Percentiles rank a stretch among this genome's conserved stretches.
Evolutionary conservation across 2,888 invertebrate species (phyloP).

Genomic region (Eilema sororculum): DNA sequence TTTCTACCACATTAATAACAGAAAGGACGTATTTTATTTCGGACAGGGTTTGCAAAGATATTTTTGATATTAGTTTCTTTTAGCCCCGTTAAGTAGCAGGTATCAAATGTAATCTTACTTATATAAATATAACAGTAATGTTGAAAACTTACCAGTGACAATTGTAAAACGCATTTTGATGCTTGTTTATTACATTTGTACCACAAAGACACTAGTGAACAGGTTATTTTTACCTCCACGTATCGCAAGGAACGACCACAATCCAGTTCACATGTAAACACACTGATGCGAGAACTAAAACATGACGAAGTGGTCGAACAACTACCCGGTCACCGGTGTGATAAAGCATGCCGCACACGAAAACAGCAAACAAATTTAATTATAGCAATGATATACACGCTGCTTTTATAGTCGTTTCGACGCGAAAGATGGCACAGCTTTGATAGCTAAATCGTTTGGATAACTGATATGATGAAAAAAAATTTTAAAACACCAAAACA

Average conservation of each 20-base stretch:
- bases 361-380: too few relatives aligned
- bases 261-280: conserved; percentile 23
- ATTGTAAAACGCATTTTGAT: conserved; percentile 34
- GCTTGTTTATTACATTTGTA: conserved; percentile 24
- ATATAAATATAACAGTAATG: neutral
- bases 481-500: too few relatives aligned
- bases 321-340: neutral
- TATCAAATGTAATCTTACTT: neutral
- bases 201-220: conserved; percentile 21
- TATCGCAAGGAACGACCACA: conserved; percentile 29
- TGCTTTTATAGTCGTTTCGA: too few relatives aligned
- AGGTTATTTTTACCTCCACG: conserved; percentile 16
- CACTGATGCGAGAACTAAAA: conserved; percentile 34
- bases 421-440: too few relatives aligned
- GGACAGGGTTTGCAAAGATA: neutral
- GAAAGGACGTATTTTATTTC: neutral
- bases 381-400: too few relatives aligned
- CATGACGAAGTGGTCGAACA: neutral
- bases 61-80: neutral
- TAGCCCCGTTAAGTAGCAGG: neutral
- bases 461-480: too few relatives aligned
- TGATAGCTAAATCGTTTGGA: too few relatives aligned
- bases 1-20: neutral
- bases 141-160: conserved; percentile 39
- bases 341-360: neutral